phyloP scores from a whole-genome alignment of 2,797 vertebrate genomes.

The Centropyge bicolor region DNA sequence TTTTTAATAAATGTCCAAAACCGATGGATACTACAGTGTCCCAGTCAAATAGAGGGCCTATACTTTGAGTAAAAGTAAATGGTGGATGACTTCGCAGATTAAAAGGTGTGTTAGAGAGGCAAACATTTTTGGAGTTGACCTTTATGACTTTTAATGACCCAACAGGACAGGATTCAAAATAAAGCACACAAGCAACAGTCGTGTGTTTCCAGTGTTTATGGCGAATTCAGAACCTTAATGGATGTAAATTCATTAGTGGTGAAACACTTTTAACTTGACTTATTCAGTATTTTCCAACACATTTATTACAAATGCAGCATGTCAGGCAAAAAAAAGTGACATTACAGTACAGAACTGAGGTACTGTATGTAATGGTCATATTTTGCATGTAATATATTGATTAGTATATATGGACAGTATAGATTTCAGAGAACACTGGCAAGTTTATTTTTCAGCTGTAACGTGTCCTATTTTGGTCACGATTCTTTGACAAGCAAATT shows the following conservation, averaged over 20 bases:
- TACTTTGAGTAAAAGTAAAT: not conserved
- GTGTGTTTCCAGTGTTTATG: not conserved
- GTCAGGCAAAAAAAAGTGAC: not conserved
- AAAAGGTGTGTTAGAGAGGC: no score
- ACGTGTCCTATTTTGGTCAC: not conserved
- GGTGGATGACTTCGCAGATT: no score
- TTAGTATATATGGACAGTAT: no score
- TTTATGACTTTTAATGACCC: not conserved
- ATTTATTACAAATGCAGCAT: not conserved
- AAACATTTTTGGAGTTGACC: conserved; percentile 17
- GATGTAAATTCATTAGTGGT: conserved; percentile 19
- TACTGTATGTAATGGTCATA: not conserved
- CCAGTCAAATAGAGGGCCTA: not conserved
- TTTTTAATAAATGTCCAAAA: conserved; percentile 23
- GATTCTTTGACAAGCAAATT: no score
- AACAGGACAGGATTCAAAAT: conserved; percentile 1
- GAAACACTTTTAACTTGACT: not conserved
- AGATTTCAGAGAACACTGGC: not conserved
- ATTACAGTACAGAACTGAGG: not conserved
- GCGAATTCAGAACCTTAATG: conserved; percentile 15
- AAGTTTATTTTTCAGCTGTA: not conserved
- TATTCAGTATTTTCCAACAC: conserved; percentile 3
- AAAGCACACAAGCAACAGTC: not conserved
- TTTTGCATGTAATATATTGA: no score
- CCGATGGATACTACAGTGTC: not conserved